These are phyloP conservation scores for Hyles lineata DNA, from an alignment of 2,888 invertebrate genomes.

Conservation along the genomic window DNA sequence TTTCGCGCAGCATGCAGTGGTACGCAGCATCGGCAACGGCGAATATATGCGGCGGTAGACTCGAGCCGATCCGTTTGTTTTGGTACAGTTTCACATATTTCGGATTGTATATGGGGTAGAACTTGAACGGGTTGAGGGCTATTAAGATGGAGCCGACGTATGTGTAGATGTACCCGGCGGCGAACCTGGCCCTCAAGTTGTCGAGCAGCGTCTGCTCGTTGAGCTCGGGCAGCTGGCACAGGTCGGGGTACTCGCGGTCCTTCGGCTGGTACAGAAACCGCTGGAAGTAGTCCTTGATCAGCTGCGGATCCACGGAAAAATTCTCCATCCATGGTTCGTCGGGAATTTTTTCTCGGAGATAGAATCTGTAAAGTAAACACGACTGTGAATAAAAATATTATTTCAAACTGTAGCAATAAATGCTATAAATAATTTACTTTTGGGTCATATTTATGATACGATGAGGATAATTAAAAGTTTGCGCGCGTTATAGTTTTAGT, in stretches of 20 bases:
- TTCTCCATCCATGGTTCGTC: slow-evolving; percentile 95
- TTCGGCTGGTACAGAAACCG: slow-evolving; percentile 96
- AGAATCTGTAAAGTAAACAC: slow-evolving; percentile 87
- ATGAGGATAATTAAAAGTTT: slow-evolving; percentile 60
- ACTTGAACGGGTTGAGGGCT: slow-evolving; percentile 97
- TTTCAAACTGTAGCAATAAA: slow-evolving; percentile 33
- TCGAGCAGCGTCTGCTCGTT: slow-evolving; percentile 97
- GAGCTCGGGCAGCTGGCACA: slow-evolving; percentile 97
- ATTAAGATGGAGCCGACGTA: slow-evolving; percentile 98
- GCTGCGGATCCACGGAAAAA: slow-evolving; percentile 95
- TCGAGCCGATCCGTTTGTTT: slow-evolving; percentile 94
- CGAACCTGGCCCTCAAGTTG: slow-evolving; percentile 94
- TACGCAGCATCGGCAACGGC: slow-evolving; percentile 98
- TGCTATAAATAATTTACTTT: slow-evolving; percentile 65
- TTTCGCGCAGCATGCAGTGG: slow-evolving; percentile 96
- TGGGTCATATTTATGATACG: slow-evolving; percentile 61
- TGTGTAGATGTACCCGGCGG: slow-evolving; percentile 97
- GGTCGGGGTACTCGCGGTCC: slow-evolving; percentile 97
- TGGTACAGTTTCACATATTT: slow-evolving; percentile 98
- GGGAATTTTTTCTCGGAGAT: slow-evolving; percentile 93
- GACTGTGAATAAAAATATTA: slow-evolving; percentile 28
- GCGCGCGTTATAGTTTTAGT: slow-evolving; percentile 58
- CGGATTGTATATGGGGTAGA: slow-evolving; percentile 98
- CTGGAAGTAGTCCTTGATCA: slow-evolving; percentile 96
- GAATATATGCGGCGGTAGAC: slow-evolving; percentile 98